Evolutionary conservation across 2,797 vertebrate species (phyloP).

Genomic region (Coilia nasus): DNA sequence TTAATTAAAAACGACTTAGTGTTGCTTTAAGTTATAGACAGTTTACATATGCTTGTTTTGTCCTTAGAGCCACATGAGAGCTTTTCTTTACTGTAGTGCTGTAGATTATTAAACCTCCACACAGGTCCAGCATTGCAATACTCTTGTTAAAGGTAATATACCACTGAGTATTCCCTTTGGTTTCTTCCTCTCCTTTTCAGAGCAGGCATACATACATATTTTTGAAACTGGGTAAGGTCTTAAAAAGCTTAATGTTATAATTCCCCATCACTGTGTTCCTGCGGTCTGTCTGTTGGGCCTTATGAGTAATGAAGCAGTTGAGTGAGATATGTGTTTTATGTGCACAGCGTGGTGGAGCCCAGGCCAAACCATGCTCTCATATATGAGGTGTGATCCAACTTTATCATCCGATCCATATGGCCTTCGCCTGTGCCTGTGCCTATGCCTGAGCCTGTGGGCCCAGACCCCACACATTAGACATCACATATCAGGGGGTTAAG

Average conservation of each 20-base stretch:
- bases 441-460: not conserved
- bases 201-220: not conserved
- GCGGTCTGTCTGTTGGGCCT: too few relatives aligned
- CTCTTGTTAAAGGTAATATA: not conserved
- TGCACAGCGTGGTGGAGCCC: not conserved
- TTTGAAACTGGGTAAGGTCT: not conserved
- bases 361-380: not conserved
- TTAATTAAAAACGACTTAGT: too few relatives aligned
- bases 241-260: not conserved
- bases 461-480: not conserved
- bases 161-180: not conserved
- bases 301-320: not conserved
- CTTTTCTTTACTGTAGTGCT: not conserved
- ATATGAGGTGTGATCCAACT: slow-evolving; percentile 10
- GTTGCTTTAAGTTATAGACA: not conserved
- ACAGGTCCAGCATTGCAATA: not conserved
- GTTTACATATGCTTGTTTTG: not conserved
- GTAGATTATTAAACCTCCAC: not conserved
- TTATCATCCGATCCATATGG: slow-evolving; percentile 39
- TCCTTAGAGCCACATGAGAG: not conserved
- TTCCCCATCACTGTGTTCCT: not conserved
- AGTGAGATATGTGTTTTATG: not conserved
- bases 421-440: not conserved
- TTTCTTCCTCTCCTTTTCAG: not conserved
- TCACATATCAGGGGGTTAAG: not conserved